Base-by-base conservation (phyloP, 2,888 invertebrate genomes). In the Caradrina clavipalpis region DNA sequence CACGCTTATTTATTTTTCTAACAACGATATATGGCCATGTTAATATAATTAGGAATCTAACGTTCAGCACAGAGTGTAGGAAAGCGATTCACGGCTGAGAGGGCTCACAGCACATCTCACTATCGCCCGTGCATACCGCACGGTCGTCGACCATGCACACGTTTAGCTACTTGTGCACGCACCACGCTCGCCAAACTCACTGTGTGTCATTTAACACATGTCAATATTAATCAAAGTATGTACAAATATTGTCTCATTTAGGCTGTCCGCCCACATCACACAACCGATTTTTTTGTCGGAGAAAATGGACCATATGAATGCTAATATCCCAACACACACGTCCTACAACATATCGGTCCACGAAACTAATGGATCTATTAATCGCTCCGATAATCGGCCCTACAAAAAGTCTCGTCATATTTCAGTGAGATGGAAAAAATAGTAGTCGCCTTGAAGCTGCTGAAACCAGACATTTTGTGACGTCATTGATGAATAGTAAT, bases 21-120 rank as follows among this genome's bases (percentile, higher is more conserved):
- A 49, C 56, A 39, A 42, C 13, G 56, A 53, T 47, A 8, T 21
- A 42, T 21, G 17, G 22, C 7, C 7, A 19, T 8, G 42, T 17
- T 62, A 73, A 72, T 55, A 63, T 60, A 56, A 69, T 76, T 70
- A 74, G 26, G 65, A 72, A 79, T 69, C 64, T n/a, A 57, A 54
- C 56, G 54, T 45, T 66, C 49, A 73, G 49, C 51, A 62, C 69
- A 62, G 62, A 61, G 67, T 51, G 78, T 73, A 74, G 75, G 76
- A 84, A 86, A 83, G 85, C 85, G 80, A 84, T 89, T 87, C 82
- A 88, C 86, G 87, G 84, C 76, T 87, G 85, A 85, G 72, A 57
- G 62, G 45, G 45, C 45, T 2, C 39, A 39, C 39, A 45, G 45
- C 66, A 69, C 82, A 81, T 82, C 84, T 88, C 80, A 84, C 83